Evolutionary conservation across 1,140 invertebrate species (phyloP).

Genomic region (Drosophila asahinai): DNA sequence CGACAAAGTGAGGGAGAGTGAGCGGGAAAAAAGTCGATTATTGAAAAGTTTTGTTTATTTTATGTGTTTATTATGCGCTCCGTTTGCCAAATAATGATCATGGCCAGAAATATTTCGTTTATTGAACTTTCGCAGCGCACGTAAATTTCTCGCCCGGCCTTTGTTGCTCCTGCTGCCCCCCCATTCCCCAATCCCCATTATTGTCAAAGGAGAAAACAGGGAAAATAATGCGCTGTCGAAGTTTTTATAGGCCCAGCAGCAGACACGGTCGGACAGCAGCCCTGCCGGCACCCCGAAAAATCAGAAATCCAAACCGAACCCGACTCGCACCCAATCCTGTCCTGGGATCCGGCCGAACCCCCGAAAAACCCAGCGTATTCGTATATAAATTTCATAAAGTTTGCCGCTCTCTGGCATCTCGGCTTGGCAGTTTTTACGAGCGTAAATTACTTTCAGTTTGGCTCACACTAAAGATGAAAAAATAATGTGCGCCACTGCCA

Average conservation of each 20-base stretch:
- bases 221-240: constrained; percentile 81
- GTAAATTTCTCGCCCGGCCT: constrained; percentile 70
- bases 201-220: constrained; percentile 81
- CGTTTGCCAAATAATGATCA: constrained; percentile 84
- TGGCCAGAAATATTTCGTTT: constrained; percentile 84
- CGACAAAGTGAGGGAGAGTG: constrained; percentile 11
- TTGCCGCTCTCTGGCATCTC: constrained; percentile 68
- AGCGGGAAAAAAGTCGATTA: constrained; percentile 76
- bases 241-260: constrained; percentile 80
- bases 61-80: constrained; percentile 84
- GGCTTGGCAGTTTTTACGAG: constrained; percentile 81
- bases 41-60: constrained; percentile 84
- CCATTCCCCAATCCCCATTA: constrained; percentile 61
- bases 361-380: constrained; percentile 28
- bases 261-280: constrained; percentile 39
- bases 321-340: neutral
- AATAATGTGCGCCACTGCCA: constrained; percentile 81
- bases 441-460: constrained; percentile 84
- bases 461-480: constrained; percentile 83
- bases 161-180: neutral
- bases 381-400: constrained; percentile 83
- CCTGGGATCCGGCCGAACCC: neutral
- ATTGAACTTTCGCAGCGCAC: constrained; percentile 82
- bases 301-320: constrained; percentile 15
- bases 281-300: constrained; percentile 5